Base-by-base conservation (phyloP, 2,888 invertebrate genomes). In the Choristoneura rosaceana region DNA sequence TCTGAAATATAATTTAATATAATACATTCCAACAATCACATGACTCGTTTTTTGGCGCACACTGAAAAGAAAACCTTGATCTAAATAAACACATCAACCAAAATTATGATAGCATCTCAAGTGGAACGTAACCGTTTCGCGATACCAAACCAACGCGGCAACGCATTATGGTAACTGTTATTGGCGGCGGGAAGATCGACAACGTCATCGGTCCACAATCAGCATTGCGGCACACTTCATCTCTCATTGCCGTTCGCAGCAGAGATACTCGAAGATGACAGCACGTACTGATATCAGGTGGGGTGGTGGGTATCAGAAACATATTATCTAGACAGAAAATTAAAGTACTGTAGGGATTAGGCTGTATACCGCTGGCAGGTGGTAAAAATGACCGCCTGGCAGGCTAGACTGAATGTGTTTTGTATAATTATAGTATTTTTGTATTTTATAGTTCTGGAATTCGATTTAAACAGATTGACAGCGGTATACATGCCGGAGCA, bases 131-230 rank as follows among this genome's bases (percentile, higher is more conserved):
- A 59, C 63, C 38, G 67, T 34, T 12, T 15, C 69, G 38, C 52
- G 52, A n/a, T 34, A 45, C 50, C 64, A 4, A 15, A 45, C 41
- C 50, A 2, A 15, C 52, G 17, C 43, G 34, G 41, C 50, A 2
- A 15, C 52, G 17, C 43, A 52, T 66, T 47, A 17, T 47, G 15
- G 70, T 25, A 61, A 71, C 71, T 63, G 68, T 68, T 68, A 63
- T 66, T 55, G 52, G 38, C 25, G 55, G 43, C 62, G 43, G 41
- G 10, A n/a, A 47, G 33, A 71, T 71, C 59, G 63, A 47, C 68
- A 67, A 68, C 68, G 63, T 71, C 50, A 68, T 17, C 55, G 55
- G 34, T 14, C 34, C 15, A 62, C 71, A 63, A 63, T 68, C 58
- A 50, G 47, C 63, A 45, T 63, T 41, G 41, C 33, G 58, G 68